These are phyloP conservation scores for Vulpes vulpes DNA, from an alignment of 2,113 vertebrate species.

Conservation along the genomic window DNA sequence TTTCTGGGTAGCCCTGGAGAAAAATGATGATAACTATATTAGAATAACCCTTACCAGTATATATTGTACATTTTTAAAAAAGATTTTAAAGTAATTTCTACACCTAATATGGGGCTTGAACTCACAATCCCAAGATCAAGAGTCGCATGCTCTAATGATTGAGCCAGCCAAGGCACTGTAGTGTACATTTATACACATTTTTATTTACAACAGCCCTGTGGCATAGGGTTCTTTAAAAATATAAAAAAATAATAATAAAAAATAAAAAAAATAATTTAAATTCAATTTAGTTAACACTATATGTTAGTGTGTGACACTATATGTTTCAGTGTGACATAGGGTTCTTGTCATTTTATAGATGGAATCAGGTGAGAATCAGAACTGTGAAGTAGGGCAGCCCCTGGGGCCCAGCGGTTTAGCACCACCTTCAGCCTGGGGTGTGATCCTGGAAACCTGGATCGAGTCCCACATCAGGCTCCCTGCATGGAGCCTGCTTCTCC, in stretches of 20 bases:
- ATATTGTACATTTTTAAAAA: background rate
- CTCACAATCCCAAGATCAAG: background rate
- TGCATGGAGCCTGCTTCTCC: too few species aligned
- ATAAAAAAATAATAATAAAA: too few species aligned
- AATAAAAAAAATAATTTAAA: background rate
- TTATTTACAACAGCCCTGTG: slow-evolving; percentile 7
- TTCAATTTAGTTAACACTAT: background rate
- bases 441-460: too few species aligned
- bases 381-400: slow-evolving; percentile 6
- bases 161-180: background rate
- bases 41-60: slow-evolving; percentile 22
- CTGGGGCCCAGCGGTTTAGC: too few species aligned
- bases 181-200: background rate
- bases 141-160: background rate
- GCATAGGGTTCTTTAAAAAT: background rate
- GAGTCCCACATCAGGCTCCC: too few species aligned
- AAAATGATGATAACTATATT: background rate
- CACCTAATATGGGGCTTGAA: too few species aligned
- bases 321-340: background rate
- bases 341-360: slow-evolving; percentile 54
- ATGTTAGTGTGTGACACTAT: too few species aligned
- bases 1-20: background rate
- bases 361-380: slow-evolving; percentile 35
- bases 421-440: too few species aligned
- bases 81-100: too few species aligned